phyloP scores from a whole-genome alignment of 1,140 invertebrate species.

The Dreissena rostriformis region DNA sequence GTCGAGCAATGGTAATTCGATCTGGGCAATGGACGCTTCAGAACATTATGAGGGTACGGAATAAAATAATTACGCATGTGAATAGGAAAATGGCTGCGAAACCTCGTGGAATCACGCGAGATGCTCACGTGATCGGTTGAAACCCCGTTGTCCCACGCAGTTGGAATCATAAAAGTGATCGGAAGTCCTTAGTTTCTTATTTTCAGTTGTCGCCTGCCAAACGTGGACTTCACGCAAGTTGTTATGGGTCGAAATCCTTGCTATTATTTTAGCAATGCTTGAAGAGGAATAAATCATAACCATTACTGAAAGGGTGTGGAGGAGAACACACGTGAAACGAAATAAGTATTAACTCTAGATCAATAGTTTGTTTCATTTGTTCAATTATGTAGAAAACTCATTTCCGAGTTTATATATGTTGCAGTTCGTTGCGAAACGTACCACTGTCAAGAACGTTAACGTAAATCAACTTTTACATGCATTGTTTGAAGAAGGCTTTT shows the following conservation, averaged over 20 bases:
- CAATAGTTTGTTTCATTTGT: background rate
- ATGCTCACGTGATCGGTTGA: slow-evolving; percentile 36
- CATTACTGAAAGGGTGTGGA: background rate
- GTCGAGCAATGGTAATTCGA: slow-evolving; percentile 34
- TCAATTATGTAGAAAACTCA: background rate
- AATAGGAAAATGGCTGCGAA: slow-evolving; percentile 11
- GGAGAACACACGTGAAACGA: background rate
- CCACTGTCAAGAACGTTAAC: too few species aligned
- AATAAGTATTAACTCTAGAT: background rate
- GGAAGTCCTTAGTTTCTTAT: slow-evolving; percentile 43
- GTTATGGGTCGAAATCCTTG: slow-evolving; percentile 6
- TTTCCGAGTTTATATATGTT: background rate
- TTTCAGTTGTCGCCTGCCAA: slow-evolving; percentile 37
- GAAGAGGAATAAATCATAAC: background rate
- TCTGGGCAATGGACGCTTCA: background rate
- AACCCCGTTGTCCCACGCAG: slow-evolving; percentile 38
- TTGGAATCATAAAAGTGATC: slow-evolving; percentile 31
- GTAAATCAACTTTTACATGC: too few species aligned
- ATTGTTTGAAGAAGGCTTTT: too few species aligned
- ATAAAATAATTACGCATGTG: slow-evolving; percentile 28
- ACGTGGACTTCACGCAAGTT: slow-evolving; percentile 39
- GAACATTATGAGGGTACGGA: slow-evolving; percentile 43
- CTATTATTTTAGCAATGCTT: background rate
- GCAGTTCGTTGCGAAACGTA: background rate
- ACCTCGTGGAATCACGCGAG: background rate